A percentile compares a stretch with the other conserved stretches of the same genome.
phyloP scores from a whole-genome alignment of 2,888 invertebrate species.

The Electrophaes corylata region DNA sequence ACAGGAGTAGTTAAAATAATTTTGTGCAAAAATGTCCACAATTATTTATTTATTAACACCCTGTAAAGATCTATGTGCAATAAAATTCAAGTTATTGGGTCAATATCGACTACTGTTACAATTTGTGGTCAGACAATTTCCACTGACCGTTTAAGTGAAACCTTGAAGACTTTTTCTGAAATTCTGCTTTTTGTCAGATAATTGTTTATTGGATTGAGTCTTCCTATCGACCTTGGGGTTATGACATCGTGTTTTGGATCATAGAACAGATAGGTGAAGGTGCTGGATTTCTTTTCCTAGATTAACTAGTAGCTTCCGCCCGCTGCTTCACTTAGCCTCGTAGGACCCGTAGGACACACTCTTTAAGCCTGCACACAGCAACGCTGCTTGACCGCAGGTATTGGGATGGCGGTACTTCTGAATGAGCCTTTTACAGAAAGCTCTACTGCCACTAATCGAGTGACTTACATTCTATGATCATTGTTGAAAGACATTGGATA shows the following conservation, averaged over 20 bases:
- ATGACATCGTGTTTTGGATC: slow-evolving; percentile 36
- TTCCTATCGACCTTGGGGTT: slow-evolving; percentile 40
- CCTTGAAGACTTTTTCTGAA: slow-evolving; percentile 35
- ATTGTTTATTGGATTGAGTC: slow-evolving; percentile 29
- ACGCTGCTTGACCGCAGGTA: no score
- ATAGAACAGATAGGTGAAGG: slow-evolving; percentile 38
- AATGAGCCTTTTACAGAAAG: no score
- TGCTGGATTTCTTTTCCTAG: slow-evolving; percentile 39
- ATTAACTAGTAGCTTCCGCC: background rate
- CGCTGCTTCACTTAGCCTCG: background rate
- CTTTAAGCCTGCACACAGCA: no score
- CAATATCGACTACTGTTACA: slow-evolving; percentile 34
- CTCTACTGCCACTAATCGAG: no score
- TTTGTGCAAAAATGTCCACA: no score
- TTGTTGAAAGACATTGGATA: no score
- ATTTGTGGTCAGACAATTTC: slow-evolving; percentile 27
- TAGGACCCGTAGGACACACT: no score
- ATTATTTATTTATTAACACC: no score
- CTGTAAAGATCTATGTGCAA: slow-evolving; percentile 1
- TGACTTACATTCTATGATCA: no score
- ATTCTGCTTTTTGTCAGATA: slow-evolving; percentile 29
- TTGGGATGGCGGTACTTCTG: no score
- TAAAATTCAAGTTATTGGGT: slow-evolving; percentile 30
- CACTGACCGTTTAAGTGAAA: slow-evolving; percentile 16
- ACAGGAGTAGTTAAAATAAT: background rate